Base-by-base conservation (phyloP, 2,888 invertebrate species). In the Acronicta alni region DNA sequence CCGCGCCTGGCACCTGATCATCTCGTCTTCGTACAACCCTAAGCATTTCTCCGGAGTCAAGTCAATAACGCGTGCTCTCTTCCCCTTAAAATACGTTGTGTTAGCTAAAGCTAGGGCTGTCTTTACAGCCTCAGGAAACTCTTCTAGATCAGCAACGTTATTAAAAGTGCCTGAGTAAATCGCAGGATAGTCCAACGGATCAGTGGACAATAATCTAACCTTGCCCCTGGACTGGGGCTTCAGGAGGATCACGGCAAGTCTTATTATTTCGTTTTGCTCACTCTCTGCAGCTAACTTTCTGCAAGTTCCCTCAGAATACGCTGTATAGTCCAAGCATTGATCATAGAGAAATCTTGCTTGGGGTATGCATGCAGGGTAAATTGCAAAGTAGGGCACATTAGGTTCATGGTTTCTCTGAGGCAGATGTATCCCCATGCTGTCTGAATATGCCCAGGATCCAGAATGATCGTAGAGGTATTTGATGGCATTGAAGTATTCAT, bases 1-100 rank as follows among this genome's bases (percentile, higher is more conserved):
- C 38, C 46, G 78, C 3, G 91, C 81, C n/a, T 72, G 77, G 72
- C 96, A 96, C 51, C 83, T 89, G 84, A 94, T 87, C 74, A 88
- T 88, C 5, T 91, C 92, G 17, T 78, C 79, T 0, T 56, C 77
- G 0, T 16, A 10, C 71, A 90, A 37, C 63, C 77, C 71, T 1
- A 73, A 64, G 66, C 93, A 93, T 5, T 62, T 75, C 0, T 82
- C 77, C 18, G 88, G 61, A 2, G 77, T 70, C 1, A 90, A 61
- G 35, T 89, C 79, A 5, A 92, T 65, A 2, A 87, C 72, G 20
- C 72, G 73, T 7, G 91, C 89, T 0, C 79, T 72, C 61, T 85
- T 86, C 0, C 58, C 30, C 30, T 65, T 82, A 39, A 93, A 90
- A 55, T 91, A 88, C 0, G 80, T 67, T 0, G 91, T 89, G 15